Conservation (phyloP, 2,888 invertebrate genomes). For the Alsophila aescularia region DNA sequence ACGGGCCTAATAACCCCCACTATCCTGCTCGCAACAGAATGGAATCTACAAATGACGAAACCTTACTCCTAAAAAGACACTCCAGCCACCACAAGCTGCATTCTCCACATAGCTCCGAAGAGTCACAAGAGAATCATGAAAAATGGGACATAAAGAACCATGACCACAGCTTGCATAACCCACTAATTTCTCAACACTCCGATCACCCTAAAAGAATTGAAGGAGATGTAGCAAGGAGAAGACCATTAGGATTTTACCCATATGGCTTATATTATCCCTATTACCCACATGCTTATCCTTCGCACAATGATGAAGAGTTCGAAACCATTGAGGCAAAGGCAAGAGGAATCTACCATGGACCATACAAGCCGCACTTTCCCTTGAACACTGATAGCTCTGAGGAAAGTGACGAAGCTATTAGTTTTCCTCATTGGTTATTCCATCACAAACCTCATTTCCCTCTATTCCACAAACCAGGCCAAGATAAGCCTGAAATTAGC, state of each 20-base stretch:
- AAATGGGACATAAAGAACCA: background rate
- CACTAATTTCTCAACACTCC: background rate
- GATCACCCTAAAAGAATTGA: background rate
- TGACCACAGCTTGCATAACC: background rate
- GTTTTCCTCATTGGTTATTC: background rate
- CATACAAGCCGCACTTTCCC: background rate
- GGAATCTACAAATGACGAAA: background rate
- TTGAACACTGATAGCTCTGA: background rate
- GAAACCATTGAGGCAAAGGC: slow-evolving; percentile 9
- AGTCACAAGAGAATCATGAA: background rate
- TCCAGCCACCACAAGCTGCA: background rate
- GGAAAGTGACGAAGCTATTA: background rate
- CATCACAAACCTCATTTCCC: background rate
- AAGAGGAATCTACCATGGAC: background rate
- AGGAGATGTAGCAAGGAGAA: slow-evolving; percentile 6
- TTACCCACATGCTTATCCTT: slow-evolving; percentile 10
- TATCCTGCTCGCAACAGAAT: background rate
- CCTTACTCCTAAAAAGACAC: background rate
- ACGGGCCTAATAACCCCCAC: background rate
- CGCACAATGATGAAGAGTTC: slow-evolving; percentile 16
- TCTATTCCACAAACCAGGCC: background rate
- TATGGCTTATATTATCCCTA: slow-evolving; percentile 3
- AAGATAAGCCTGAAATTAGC: background rate
- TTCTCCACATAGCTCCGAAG: background rate
- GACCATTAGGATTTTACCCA: slow-evolving; percentile 15